Percentiles rank a stretch among this genome's conserved stretches.
phyloP scores from a whole-genome alignment of 2,888 invertebrate species.

The Lamellibrachia columna region DNA sequence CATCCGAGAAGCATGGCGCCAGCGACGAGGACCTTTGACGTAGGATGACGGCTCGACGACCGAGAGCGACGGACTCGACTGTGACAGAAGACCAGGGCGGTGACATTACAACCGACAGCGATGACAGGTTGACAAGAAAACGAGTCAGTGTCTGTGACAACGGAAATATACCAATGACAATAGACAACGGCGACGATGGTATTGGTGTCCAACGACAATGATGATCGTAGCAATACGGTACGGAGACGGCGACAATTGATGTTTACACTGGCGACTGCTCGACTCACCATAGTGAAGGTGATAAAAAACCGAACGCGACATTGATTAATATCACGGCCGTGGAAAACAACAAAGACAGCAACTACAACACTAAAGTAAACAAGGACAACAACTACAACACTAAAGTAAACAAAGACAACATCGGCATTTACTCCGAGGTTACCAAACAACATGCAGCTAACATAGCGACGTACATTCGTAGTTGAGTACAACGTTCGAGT shows the following conservation, averaged over 20 bases:
- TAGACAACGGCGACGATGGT: background rate
- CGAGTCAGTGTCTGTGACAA: background rate
- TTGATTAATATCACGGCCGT: no score
- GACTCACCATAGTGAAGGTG: no score
- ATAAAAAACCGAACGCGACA: no score
- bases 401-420: background rate
- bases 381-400: background rate
- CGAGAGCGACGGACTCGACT: background rate
- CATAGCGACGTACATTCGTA: background rate
- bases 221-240: background rate
- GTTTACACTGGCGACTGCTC: no score
- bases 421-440: background rate
- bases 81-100: background rate
- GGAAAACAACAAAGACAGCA: background rate
- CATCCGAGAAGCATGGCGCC: background rate
- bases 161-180: background rate
- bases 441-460: background rate
- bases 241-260: background rate
- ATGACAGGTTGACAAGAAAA: background rate
- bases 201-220: background rate
- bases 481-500: background rate
- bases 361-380: background rate
- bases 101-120: background rate
- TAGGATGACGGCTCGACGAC: background rate
- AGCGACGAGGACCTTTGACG: background rate